phyloP scores from a whole-genome alignment of 2,888 invertebrate genomes.

The Idaea straminata region DNA sequence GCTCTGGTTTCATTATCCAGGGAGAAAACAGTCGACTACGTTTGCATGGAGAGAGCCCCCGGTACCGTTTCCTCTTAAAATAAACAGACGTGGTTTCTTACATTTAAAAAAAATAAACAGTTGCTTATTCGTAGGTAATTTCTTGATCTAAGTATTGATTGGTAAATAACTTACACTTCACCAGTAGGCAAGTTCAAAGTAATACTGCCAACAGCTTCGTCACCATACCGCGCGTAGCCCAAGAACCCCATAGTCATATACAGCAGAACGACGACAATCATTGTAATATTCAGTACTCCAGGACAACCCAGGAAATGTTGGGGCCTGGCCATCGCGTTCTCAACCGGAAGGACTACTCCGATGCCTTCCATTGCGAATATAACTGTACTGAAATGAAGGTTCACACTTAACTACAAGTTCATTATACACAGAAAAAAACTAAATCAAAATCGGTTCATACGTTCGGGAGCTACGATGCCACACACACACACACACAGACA shows the following conservation, averaged over 20 bases:
- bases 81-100: too few relatives aligned
- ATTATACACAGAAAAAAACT: neutral
- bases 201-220: conserved; percentile 84
- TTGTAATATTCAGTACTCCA: conserved; percentile 93
- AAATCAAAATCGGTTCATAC: too few relatives aligned
- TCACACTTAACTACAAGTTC: neutral
- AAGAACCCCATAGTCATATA: conserved; percentile 93
- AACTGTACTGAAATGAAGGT: conserved; percentile 85
- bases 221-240: conserved; percentile 92
- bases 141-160: too few relatives aligned
- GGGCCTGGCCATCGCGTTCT: conserved; percentile 93
- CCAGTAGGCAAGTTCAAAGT: conserved; percentile 89
- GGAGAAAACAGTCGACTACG: too few relatives aligned
- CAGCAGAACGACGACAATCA: conserved; percentile 88
- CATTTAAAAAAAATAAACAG: too few relatives aligned
- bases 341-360: conserved; percentile 94
- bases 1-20: too few relatives aligned
- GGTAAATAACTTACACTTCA: conserved; percentile 80
- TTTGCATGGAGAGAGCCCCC: too few relatives aligned
- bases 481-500: too few relatives aligned
- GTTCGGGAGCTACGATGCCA: too few relatives aligned
- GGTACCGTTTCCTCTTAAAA: too few relatives aligned
- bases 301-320: conserved; percentile 89
- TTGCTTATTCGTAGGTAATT: too few relatives aligned
- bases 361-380: conserved; percentile 99